Percentiles rank a stretch among this genome's conserved stretches.
phyloP scores from a whole-genome alignment of 2,113 vertebrate genomes.

The Paradisaea rubra region DNA sequence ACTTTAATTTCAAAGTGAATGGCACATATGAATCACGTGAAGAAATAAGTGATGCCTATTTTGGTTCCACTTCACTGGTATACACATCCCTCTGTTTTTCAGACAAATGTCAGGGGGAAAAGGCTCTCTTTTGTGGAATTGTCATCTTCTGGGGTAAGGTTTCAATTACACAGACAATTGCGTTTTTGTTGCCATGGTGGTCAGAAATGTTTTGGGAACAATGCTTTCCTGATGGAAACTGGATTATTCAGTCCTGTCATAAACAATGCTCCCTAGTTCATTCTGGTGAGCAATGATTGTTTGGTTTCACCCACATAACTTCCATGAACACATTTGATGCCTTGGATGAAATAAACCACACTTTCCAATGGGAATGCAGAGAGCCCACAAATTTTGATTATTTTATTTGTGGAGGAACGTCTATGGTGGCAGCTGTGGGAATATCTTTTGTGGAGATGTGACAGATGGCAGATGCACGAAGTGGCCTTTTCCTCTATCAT shows the following conservation, averaged over 20 bases:
- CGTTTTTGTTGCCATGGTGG: neutral
- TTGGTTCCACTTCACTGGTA: neutral
- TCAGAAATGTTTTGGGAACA: neutral
- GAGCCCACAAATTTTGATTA: neutral
- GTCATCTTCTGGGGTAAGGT: neutral
- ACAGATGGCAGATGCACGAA: constrained; percentile 26
- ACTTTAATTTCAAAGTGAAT: neutral
- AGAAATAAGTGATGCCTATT: neutral
- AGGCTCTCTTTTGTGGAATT: neutral
- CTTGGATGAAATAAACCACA: neutral
- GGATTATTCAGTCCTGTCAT: neutral
- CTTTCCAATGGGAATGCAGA: neutral
- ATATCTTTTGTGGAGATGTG: neutral
- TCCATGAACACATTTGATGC: neutral
- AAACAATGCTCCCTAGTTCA: neutral
- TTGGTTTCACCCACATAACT: constrained; percentile 12
- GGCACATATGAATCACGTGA: neutral
- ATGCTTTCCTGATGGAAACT: neutral
- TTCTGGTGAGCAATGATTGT: neutral
- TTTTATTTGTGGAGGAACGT: neutral
- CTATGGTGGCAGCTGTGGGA: constrained; percentile 2
- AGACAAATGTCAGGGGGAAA: neutral
- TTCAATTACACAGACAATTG: neutral
- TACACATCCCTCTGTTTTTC: neutral
- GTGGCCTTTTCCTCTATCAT: neutral